Percentiles rank a stretch among this genome's conserved stretches.
phyloP scores from a whole-genome alignment of 2,113 vertebrate species.

The Bolborhynchus lineola region DNA sequence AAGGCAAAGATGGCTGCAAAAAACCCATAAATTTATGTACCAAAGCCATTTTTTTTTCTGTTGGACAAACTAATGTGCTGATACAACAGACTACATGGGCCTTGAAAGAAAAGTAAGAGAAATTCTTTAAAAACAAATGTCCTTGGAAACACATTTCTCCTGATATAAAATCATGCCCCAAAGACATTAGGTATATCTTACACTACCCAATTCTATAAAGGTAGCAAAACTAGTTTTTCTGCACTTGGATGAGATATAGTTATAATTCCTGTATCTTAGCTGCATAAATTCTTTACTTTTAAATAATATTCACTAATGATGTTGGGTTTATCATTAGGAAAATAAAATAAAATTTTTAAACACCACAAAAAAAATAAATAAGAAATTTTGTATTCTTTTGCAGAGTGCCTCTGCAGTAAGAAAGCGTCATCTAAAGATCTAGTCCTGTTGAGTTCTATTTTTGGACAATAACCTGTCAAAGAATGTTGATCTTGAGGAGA shows the following conservation, averaged over 20 bases:
- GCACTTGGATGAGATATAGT: background rate
- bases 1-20: conserved; percentile 58
- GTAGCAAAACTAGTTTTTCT: background rate
- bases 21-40: conserved; percentile 59
- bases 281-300: background rate
- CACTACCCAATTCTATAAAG: background rate
- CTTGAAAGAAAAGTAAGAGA: conserved; percentile 39
- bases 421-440: background rate
- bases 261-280: background rate
- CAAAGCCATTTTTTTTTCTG: conserved; percentile 56
- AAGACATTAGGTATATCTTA: background rate
- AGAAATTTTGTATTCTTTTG: background rate
- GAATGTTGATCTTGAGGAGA: background rate
- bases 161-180: conserved; percentile 37
- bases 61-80: conserved; percentile 45
- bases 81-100: conserved; percentile 31
- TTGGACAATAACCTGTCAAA: background rate
- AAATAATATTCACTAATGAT: background rate
- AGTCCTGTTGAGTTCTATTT: background rate
- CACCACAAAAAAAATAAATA: accelerated
- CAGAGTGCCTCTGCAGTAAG: background rate
- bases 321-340: background rate
- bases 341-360: background rate
- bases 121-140: conserved; percentile 47
- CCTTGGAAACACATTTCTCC: conserved; percentile 23